Base-by-base conservation (phyloP, 2,113 vertebrate species). In the Noturus placidus region DNA sequence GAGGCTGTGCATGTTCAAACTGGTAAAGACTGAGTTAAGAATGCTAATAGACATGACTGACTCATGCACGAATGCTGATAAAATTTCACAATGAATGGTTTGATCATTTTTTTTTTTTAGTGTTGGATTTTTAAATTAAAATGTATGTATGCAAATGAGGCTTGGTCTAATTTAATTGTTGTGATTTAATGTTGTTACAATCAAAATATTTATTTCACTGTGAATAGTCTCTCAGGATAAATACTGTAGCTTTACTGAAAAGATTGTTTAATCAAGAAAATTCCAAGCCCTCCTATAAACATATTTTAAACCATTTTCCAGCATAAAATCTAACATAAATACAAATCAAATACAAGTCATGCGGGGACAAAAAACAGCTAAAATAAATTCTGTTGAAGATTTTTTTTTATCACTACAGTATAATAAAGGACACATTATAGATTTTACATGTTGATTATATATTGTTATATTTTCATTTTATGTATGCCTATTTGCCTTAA, bases 21-120 rank as follows among this genome's bases (percentile, higher is more conserved):
- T n/a, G 50, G 82, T 84, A 80, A 86, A 82, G 38, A 50, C 25
- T 70, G 54, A 54, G 67, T 87, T 70, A 30, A 87, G 84, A 76
- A 46, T 63, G 63, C 69, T 46, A 74, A 38, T 76, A 84, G 80
- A 38, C 63, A 56, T 70, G 52, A 46, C 76, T 56, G 38, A 76
- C 85, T 52, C 74, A 70, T 8, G 14, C 22, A 70, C 5, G 35
- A 46, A 56, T 61, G 50, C 50, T 56, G n/a, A 33, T 57, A 61
- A 8, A 57, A 46, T 54, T 13, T 52, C 25, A 69, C 42, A 27
- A 22, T 65, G 5, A 38, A 2, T 46, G 19, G 4, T n/a, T 65
- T 84, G 7, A 30, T n/a, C n/a, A n/a, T n/a, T n/a, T n/a, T 70
- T 69, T 35, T 35, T 67, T 67, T 15, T 46, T 46, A 50, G 11